Percentiles rank a stretch among this genome's conserved stretches.
Conservation (phyloP, 2,888 invertebrate species). For the Phorcus lineatus region DNA sequence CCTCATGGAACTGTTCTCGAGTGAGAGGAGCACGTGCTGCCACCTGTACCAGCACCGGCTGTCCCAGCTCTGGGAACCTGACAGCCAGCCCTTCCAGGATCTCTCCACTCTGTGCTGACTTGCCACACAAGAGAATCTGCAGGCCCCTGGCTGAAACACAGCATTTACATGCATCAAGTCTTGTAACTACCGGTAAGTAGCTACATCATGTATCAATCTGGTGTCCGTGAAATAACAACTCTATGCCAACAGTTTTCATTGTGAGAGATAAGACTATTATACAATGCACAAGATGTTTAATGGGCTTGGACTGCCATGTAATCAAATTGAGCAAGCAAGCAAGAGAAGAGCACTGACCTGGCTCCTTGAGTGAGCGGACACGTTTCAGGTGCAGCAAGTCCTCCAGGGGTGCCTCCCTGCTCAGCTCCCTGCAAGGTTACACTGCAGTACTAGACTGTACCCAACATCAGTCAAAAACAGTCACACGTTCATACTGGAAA, state of each 20-base stretch:
- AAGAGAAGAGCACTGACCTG: background rate
- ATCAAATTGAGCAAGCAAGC: too few relatives aligned
- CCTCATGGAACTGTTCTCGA: constrained; percentile 65
- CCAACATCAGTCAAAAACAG: too few relatives aligned
- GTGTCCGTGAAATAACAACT: too few relatives aligned
- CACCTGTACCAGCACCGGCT: constrained; percentile 58
- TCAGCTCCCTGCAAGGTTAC: background rate
- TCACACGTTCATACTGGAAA: too few relatives aligned
- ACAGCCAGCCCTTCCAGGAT: background rate
- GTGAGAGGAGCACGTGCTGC: constrained; percentile 63
- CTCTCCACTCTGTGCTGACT: background rate
- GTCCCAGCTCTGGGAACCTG: constrained; percentile 42
- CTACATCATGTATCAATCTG: too few relatives aligned
- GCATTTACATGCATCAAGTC: background rate
- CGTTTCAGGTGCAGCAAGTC: constrained; percentile 31
- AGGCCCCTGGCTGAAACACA: constrained; percentile 23
- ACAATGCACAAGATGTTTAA: too few relatives aligned
- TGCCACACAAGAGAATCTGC: constrained; percentile 30
- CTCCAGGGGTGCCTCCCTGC: constrained; percentile 20
- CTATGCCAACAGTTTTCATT: too few relatives aligned
- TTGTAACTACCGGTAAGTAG: too few relatives aligned
- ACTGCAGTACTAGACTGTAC: background rate
- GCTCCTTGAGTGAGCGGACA: background rate
- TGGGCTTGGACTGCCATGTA: too few relatives aligned
- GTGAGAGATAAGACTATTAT: too few relatives aligned